Evolutionary conservation across 2,113 vertebrate species (phyloP), one percentile per base, ranked within the genome.

Genomic region (Coracopsis vasa): DNA sequence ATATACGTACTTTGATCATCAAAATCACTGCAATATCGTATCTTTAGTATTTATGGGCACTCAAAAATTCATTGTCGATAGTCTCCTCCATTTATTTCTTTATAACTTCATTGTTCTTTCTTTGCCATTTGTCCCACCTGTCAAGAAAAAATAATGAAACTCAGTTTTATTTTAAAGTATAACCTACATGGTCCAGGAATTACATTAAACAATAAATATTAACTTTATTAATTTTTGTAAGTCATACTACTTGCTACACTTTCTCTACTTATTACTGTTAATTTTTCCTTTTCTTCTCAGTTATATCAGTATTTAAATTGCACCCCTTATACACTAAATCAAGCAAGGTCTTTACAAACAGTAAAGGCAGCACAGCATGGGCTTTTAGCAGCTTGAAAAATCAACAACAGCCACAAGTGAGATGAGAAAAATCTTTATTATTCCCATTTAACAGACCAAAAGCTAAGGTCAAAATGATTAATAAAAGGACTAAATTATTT

Each of bases 281-380:
- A 27, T 83, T 48, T 94, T 78, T 71, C 21, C 47, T 91, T 67
- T 50, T 15, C 4, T 74, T 86, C 41, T 33, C 21, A 37, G 31
- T 77, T 62, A 44, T 56, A 33, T 9, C 11, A 72, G 11, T 23
- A 60, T 61, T 78, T 45, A 53, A 51, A 75, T 45, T 80, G 18
- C 10, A 60, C 7, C 6, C 16, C 16, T 58, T 7, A 6, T 84
- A 51, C 27, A 50, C 31, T 58, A 53, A 58, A 42, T 7, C 2
- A 8, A 67, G 28, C 15, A 61, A n/a, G 4, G 15, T n/a, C 31
- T 50, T 79, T 58, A 19, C 18, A 53, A 74, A 70, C 5, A 75
- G 18, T 37, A 64, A 75, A 69, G 27, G 9, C 18, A 70, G 19
- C 1, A 3, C 17, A 47, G n/a, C 0, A 0, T n/a, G 8, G 9